Evolutionary conservation across 92 coral and sea anemone species (phyloP).

Genomic region (Pocillopora meandrina): DNA sequence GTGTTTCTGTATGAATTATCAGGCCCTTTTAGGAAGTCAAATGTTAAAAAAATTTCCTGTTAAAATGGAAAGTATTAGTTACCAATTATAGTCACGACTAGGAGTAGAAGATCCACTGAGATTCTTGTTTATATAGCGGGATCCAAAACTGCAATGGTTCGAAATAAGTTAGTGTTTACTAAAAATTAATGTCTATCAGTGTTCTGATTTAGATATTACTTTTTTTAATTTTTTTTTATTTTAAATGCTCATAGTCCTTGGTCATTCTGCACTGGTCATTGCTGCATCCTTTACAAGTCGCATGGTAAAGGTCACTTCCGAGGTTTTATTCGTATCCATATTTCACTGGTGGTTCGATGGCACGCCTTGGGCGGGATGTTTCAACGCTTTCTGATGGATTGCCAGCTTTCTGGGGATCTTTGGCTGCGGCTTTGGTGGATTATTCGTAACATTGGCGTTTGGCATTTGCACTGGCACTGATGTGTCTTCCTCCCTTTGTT

Average conservation of each 20-base stretch:
- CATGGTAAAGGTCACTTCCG: conserved; percentile 18
- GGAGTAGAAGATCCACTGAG: too few species aligned
- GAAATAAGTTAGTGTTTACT: too few species aligned
- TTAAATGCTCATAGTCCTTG: too few species aligned
- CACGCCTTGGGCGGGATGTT: conserved; percentile 65
- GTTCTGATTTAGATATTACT: background rate
- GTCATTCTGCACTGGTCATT: background rate
- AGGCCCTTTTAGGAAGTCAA: too few species aligned
- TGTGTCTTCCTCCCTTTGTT: conserved; percentile 61
- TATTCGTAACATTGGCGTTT: conserved; percentile 67
- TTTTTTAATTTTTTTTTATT: background rate
- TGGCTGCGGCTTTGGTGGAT: conserved; percentile 63
- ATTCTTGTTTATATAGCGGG: conserved; percentile 1
- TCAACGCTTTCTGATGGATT: conserved; percentile 65
- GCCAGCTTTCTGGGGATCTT: conserved; percentile 71
- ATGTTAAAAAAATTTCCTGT: too few species aligned
- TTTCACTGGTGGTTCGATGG: conserved; percentile 54
- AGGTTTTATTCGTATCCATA: conserved; percentile 44
- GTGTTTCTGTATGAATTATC: too few species aligned
- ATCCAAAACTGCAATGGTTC: conserved; percentile 1
- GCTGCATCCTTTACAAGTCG: conserved; percentile 53
- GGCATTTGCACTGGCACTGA: conserved; percentile 63
- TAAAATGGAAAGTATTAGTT: background rate
- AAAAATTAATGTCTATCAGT: too few species aligned
- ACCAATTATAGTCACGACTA: conserved; percentile 16